Evolutionary conservation across 2,797 vertebrate genomes (phyloP), one percentile per base, ranked within the genome.

Genomic region (Rhinoraja longicauda): DNA sequence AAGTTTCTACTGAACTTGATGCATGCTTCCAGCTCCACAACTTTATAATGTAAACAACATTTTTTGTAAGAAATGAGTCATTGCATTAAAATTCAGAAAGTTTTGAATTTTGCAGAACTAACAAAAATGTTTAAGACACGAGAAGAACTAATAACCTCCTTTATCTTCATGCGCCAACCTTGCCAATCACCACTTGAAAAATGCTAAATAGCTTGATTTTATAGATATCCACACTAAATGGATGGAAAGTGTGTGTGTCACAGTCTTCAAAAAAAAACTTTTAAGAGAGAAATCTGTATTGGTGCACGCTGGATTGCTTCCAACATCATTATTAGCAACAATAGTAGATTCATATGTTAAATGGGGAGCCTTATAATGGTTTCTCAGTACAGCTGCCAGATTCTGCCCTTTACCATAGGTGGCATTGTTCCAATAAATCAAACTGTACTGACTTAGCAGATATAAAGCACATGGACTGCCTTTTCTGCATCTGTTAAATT

Each of bases 311-410:
- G 84, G 59, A 88, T 36, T 67, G n/a, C 62, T 67, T 88, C 84
- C 84, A 88, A 88, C 59, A 57, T 29, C 53, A 84, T 62, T 62
- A 86, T 62, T 32, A 86, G 57, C 82, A 86, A 53, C 81, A 64
- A 67, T 64, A 88, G 84, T 88, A 62, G 59, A 88, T 88, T 88
- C 84, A 88, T 88, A 88, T 67, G 84, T 88, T 88, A 36, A 88
- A 64, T 32, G 32, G 84, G n/a, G 59, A 32, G 59, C 84, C 84
- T 67, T 67, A 88, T 88, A 88, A 64, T 32, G 59, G 84, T 64
- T 64, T 88, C n/a, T 88, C 84, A 67, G 84, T 88, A 64, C 59
- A 88, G 84, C 59, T 88, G 84, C 84, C 84, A 88, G 67, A 7
- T 64, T 88, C 59, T 88, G 59, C 17, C 59, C 84, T 88, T 88